Evolutionary conservation across 1,140 invertebrate species (phyloP), one percentile per base, ranked within the genome.

Genomic region (Metopolophium dirhodum): DNA sequence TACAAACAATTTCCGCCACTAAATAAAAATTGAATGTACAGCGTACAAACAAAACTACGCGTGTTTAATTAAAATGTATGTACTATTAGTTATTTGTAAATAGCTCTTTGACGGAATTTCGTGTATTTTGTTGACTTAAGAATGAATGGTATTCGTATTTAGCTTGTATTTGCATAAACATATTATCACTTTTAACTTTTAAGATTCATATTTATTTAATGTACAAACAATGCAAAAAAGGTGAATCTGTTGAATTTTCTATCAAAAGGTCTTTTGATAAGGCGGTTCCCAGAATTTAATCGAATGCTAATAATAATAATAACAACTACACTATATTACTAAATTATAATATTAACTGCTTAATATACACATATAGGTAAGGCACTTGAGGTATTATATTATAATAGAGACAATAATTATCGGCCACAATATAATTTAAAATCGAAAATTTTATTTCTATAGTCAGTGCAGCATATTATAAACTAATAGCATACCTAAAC

Each of bases 81-180:
- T n/a, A 77, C 61, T 77, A 77, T 35, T n/a, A 77, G 61, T n/a
- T n/a, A 77, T 77, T 77, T n/a, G 11, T 77, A n/a, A n/a, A 77
- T 77, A 77, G 9, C 30, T 20, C 14, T 77, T 77, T n/a, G 14
- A 7, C 61, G 61, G n/a, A n/a, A 77, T 77, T n/a, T 77, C n/a
- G 61, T 77, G 30, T 77, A n/a, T 20, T 77, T 18, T 77, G 61
- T 77, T 77, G n/a, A n/a, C 30, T 77, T n/a, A n/a, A 77, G 61
- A 77, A 77, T 77, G 14, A n/a, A 77, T n/a, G n/a, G n/a, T 77
- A 77, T n/a, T 77, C n/a, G n/a, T 77, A 77, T 77, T 77, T 77
- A 77, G 30, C 6, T 77, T 77, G 30, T 77, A 77, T 77, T 77
- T 77, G 61, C 61, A 77, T 18, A 77, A 77, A 18, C 14, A 77